Base-by-base conservation (phyloP, 2,797 vertebrate species). In the Borostomias antarcticus region DNA sequence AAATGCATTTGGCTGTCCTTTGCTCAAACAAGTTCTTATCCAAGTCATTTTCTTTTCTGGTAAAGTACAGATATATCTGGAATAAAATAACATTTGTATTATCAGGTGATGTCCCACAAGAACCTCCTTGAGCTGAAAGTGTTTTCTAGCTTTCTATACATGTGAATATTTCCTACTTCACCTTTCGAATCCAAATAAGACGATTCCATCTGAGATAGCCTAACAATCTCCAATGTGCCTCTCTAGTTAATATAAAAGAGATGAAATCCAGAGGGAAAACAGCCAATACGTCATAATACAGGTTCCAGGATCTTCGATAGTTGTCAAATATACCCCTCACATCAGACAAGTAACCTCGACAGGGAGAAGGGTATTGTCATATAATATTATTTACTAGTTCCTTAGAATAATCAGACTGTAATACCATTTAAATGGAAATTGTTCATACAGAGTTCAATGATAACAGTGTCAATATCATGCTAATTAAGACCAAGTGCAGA, bases 151-250 rank as follows among this genome's bases (percentile, higher is more conserved):
- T n/a, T n/a, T n/a, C n/a, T n/a, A 62, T 5, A n/a, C 11, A 17
- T 8, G n/a, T 19, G 50, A 19, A 29, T 3, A 54, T 29, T 19
- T 9, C 23, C 10, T n/a, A 54, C 37, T 53, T 70, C 52, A 74
- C 75, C 75, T 53, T 77, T 26, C 72, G 71, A 53, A 77, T 40
- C 75, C 68, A 74, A 26, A 77, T 10, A 47, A 76, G 58, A n/a
- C 66, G 53, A 52, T 76, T 68, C 35, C 62, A 23, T 47, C 72
- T 61, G 43, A 68, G 3, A 29, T 52, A 33, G 45, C 60, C 19
- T 21, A 64, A 52, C 17, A 67, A 7, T 52, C 3, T 35, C 71
- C 68, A 74, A 30, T 33, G 33, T 32, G 21, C 6, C 54, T 40
- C 8, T 15, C 50, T 60, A 1, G 11, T 25, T 0, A 29, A 25